These are phyloP conservation scores for Catostomus latipinnis DNA, from an alignment of 2,797 vertebrate species.

Conservation along the genomic window DNA sequence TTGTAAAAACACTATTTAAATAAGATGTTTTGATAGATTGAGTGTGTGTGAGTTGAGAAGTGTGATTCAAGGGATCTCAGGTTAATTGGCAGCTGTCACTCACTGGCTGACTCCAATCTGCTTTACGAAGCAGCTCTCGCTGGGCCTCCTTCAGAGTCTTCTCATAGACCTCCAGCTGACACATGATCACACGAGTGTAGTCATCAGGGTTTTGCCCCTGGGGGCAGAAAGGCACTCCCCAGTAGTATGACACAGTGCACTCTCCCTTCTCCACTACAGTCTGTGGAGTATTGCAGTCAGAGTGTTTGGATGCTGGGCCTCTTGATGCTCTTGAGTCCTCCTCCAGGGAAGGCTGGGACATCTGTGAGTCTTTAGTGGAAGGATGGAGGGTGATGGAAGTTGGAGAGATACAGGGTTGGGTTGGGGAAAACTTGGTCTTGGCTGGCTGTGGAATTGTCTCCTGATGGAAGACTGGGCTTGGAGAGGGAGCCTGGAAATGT, in stretches of 20 bases:
- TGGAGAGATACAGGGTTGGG: conserved; percentile 45
- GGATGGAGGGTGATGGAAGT: neutral
- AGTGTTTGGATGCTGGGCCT: conserved; percentile 30
- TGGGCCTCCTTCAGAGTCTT: conserved; percentile 91
- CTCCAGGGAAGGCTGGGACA: neutral
- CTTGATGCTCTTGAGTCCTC: neutral
- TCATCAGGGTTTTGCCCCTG: conserved; percentile 86
- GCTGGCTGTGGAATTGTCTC: conserved; percentile 45
- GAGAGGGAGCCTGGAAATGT: conserved; percentile 66
- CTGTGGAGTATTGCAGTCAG: neutral
- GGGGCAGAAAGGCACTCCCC: conserved; percentile 97
- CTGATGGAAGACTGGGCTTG: conserved; percentile 77
- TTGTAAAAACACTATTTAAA: neutral
- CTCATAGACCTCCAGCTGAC: conserved; percentile 93
- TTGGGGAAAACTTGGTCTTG: conserved; percentile 7
- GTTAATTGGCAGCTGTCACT: conserved; percentile 72
- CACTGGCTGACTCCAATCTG: conserved; percentile 82
- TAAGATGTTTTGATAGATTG: neutral
- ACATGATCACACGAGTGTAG: conserved; percentile 92
- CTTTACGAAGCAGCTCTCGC: conserved; percentile 86
- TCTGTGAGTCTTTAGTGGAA: conserved; percentile 3
- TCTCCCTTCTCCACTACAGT: neutral
- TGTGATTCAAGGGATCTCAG: neutral
- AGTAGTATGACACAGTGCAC: conserved; percentile 86
- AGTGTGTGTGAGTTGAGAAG: no score